Base-by-base conservation (phyloP, 1,140 invertebrate species). In the Oppia nitens region DNA sequence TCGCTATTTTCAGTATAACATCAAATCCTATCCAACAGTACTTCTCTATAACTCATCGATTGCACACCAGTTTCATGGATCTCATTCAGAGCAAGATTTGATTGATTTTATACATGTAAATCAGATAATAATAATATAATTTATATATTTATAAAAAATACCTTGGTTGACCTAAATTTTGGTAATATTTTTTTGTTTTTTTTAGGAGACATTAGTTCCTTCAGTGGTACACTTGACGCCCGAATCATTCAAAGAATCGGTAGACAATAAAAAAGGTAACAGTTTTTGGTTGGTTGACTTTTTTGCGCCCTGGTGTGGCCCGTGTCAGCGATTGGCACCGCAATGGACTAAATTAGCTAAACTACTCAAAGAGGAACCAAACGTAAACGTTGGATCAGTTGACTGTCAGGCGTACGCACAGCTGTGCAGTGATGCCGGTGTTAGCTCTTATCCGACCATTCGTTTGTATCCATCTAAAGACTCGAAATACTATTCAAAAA, bases 1-100 rank as follows among this genome's bases (percentile, higher is more conserved):
- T 52, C n/a, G 11, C 11, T 25, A 17, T 27, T 70, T 71, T n/a
- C 72, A 77, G 64, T 77, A 83, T 63, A 80, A 79, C 51, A 78
- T 85, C 51, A 69, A 73, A 28, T 80, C 80, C 4, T 87, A 86
- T 72, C 84, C 85, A 2, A 84, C 83, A 0, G 79, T 81, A 9
- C 78, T 83, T 57, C 71, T 86, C 1, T 83, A 83, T 64, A 84
- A 84, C 65, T 72, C 75, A 2, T 78, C 75, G 47, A 69, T 68
- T 2, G 73, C 74, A 24, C 73, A 63, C 45, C 68, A 78, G 63
- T 85, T 79, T 68, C 74, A 76, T 58, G 79, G 81, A 4, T 74
- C 76, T 27, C 81, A 81, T 65, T 73, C 73, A 55, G 76, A 78
- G 29, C 64, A 70, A 4, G 72, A 76, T 27, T 74, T 87, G 47